phyloP scores from a whole-genome alignment of 2,113 vertebrate genomes.

The Ctenomys sociabilis region DNA sequence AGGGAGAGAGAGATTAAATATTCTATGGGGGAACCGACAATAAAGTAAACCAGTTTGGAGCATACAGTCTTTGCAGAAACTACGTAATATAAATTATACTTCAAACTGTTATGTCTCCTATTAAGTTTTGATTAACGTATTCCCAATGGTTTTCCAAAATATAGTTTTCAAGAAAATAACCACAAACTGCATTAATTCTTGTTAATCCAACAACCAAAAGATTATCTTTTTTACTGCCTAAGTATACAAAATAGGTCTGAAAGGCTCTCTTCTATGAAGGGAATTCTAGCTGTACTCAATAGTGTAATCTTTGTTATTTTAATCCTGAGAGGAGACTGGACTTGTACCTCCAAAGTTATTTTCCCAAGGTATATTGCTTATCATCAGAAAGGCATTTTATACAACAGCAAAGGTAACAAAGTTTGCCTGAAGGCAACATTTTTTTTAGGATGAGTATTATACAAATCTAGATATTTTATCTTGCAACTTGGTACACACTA shows the following conservation, averaged over 20 bases:
- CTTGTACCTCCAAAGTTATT: constrained; percentile 31
- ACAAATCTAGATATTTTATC: constrained; percentile 67
- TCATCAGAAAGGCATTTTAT: constrained; percentile 62
- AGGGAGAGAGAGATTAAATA: constrained; percentile 73
- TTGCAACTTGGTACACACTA: constrained; percentile 62
- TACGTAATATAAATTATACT: constrained; percentile 69
- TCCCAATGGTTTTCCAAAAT: constrained; percentile 50
- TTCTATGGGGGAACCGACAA: constrained; percentile 68
- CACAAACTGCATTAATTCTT: constrained; percentile 1
- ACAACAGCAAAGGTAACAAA: constrained; percentile 59
- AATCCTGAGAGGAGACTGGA: constrained; percentile 31
- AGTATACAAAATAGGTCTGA: background rate
- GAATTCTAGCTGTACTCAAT: background rate
- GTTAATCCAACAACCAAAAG: background rate
- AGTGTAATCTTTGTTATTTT: background rate
- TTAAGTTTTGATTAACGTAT: constrained; percentile 57
- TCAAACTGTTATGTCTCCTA: constrained; percentile 3
- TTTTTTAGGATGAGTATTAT: constrained; percentile 52
- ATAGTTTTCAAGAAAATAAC: constrained; percentile 56
- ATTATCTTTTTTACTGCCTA: constrained; percentile 38
- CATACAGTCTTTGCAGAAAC: constrained; percentile 66
- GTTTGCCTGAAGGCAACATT: constrained; percentile 64
- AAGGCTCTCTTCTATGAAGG: constrained; percentile 24
- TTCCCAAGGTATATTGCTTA: constrained; percentile 2
- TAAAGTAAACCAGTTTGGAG: constrained; percentile 64